Evolutionary conservation across 2,888 invertebrate genomes (phyloP).

Genomic region (Hypena proboscidalis): DNA sequence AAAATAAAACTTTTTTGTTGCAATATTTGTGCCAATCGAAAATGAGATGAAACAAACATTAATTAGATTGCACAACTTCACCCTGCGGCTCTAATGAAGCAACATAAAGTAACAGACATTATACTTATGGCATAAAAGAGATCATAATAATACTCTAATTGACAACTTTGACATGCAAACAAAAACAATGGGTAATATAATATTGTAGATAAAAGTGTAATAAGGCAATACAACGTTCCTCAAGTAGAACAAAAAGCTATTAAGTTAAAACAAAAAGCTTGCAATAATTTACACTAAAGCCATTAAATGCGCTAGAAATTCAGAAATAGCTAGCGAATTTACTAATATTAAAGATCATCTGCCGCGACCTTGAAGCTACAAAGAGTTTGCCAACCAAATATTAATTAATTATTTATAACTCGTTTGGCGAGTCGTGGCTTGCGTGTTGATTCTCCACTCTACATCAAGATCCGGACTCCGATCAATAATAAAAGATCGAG

Average conservation of each 20-base stretch:
- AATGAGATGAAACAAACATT: constrained; percentile 15
- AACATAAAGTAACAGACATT: constrained; percentile 13
- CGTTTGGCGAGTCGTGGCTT: constrained; percentile 69
- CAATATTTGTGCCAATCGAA: constrained; percentile 5
- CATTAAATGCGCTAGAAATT: constrained; percentile 26
- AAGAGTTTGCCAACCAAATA: constrained; percentile 76
- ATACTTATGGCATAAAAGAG: too few species aligned
- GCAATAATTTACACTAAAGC: constrained; percentile 23
- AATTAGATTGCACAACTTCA: constrained; percentile 17
- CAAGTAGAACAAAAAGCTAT: background rate
- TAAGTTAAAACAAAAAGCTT: background rate
- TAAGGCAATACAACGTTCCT: background rate
- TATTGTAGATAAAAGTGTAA: background rate
- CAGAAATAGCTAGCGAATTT: constrained; percentile 42
- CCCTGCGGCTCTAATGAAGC: constrained; percentile 24
- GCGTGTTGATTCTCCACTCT: constrained; percentile 65
- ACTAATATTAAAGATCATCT: constrained; percentile 53
- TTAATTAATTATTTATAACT: constrained; percentile 81
- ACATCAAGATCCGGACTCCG: constrained; percentile 46
- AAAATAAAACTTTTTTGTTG: constrained; percentile 6
- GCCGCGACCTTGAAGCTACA: constrained; percentile 67
- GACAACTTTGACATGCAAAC: background rate
- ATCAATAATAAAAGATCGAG: constrained; percentile 35
- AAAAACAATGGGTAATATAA: constrained; percentile 4
- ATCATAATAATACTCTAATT: constrained; percentile 1